phyloP scores from a whole-genome alignment of 2,888 invertebrate species.

The Hermaeophaga mercurialis region DNA sequence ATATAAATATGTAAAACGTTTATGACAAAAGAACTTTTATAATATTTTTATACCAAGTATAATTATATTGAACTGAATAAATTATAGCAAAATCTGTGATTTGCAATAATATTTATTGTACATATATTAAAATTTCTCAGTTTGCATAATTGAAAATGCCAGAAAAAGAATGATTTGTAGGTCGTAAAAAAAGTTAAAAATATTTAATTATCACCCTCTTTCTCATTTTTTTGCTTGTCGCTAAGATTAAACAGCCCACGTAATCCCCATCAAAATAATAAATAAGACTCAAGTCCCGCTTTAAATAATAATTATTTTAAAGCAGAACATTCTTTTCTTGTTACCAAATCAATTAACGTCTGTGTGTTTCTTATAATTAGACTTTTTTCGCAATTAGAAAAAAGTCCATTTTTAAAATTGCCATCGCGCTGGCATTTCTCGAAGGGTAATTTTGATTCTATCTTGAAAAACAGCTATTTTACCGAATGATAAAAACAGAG shows the following conservation, averaged over 20 bases:
- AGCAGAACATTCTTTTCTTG: conserved; percentile 52
- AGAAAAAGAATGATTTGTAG: conserved; percentile 11
- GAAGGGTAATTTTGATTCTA: conserved; percentile 56
- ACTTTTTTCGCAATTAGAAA: conserved; percentile 56
- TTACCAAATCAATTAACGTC: conserved; percentile 59
- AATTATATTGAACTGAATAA: no score
- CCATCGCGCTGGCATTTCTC: conserved; percentile 49
- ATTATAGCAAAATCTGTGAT: no score
- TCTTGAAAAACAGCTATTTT: conserved; percentile 44
- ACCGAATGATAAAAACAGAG: conserved; percentile 26
- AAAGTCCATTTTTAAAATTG: conserved; percentile 58
- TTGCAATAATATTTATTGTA: no score
- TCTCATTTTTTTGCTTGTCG: conserved; percentile 17
- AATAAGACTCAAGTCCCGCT: conserved; percentile 46
- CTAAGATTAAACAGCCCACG: conserved; percentile 37
- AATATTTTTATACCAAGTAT: no score
- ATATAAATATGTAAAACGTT: no score
- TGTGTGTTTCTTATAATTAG: conserved; percentile 56
- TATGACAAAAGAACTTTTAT: no score
- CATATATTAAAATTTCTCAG: not conserved
- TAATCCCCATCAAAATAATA: conserved; percentile 51
- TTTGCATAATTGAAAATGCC: not conserved
- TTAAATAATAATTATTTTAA: conserved; percentile 49
- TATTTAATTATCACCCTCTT: conserved; percentile 8
- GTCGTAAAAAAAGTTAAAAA: not conserved